Conservation (phyloP, 2,113 vertebrate genomes). For the Lagopus leucura region DNA sequence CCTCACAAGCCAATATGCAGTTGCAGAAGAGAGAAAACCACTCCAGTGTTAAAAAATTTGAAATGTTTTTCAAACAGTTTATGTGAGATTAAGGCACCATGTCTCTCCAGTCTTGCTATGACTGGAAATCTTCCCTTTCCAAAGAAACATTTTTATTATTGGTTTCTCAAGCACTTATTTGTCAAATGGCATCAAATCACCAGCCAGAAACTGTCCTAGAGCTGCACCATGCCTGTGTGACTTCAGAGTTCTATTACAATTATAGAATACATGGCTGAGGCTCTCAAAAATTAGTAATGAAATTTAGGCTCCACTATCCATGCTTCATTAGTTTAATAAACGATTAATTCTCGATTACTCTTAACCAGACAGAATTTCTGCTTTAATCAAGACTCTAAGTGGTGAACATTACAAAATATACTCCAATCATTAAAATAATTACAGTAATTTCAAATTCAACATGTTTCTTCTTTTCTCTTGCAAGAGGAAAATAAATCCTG, state of each 20-base stretch:
- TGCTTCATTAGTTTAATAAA: background rate
- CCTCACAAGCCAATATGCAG: background rate
- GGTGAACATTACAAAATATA: background rate
- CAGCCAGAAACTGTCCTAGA: background rate
- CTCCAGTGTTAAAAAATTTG: background rate
- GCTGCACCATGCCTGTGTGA: background rate
- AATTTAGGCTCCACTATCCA: background rate
- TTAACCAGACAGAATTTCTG: background rate
- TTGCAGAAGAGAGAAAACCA: background rate
- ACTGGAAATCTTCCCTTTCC: background rate
- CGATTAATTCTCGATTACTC: background rate
- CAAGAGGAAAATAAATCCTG: background rate
- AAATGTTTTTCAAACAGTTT: background rate
- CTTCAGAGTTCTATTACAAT: background rate
- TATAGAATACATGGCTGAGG: background rate
- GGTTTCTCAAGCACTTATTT: background rate
- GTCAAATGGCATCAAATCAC: background rate
- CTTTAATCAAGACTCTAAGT: background rate
- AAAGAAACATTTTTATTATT: background rate
- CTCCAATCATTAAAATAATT: background rate
- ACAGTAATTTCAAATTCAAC: background rate
- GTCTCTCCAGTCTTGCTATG: background rate
- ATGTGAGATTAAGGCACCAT: background rate
- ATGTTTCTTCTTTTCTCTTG: background rate
- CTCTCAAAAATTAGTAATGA: background rate